Conservation (phyloP, 2,113 vertebrate species). For the Trematocara macrostoma region DNA sequence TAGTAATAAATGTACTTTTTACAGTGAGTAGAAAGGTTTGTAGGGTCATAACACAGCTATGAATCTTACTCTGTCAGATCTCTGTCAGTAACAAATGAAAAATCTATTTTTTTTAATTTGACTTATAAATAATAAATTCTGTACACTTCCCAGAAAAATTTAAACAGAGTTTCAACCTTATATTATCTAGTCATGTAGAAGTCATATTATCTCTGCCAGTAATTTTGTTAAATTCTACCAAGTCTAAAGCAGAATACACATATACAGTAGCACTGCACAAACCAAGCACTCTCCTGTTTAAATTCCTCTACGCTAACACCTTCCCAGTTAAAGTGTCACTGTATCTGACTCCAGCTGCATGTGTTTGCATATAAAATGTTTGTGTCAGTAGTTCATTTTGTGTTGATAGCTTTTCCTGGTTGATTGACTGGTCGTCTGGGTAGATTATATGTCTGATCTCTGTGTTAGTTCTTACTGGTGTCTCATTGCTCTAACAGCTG, state of each 20-base stretch:
- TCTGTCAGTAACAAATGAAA: neutral
- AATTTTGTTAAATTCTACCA: neutral
- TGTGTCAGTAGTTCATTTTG: neutral
- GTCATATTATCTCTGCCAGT: neutral
- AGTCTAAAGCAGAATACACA: neutral
- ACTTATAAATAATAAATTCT: neutral
- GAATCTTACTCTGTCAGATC: neutral
- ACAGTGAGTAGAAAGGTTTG: neutral
- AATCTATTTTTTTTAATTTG: neutral
- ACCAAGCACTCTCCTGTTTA: neutral
- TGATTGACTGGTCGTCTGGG: conserved; percentile 7
- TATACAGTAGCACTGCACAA: accelerated
- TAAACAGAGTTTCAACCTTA: neutral
- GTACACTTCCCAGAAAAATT: neutral
- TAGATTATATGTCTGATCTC: conserved; percentile 23
- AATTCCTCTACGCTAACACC: neutral
- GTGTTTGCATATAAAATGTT: conserved; percentile 8
- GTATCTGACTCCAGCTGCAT: neutral
- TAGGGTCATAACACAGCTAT: neutral
- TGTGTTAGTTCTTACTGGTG: neutral
- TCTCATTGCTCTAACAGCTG: neutral
- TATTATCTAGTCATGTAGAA: neutral
- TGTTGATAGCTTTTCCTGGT: neutral
- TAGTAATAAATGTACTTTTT: neutral
- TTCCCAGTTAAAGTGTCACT: neutral